A percentile compares a stretch with the other conserved stretches of the same genome.
Conservation (phyloP, 1,140 invertebrate genomes). For the Limonius californicus region DNA sequence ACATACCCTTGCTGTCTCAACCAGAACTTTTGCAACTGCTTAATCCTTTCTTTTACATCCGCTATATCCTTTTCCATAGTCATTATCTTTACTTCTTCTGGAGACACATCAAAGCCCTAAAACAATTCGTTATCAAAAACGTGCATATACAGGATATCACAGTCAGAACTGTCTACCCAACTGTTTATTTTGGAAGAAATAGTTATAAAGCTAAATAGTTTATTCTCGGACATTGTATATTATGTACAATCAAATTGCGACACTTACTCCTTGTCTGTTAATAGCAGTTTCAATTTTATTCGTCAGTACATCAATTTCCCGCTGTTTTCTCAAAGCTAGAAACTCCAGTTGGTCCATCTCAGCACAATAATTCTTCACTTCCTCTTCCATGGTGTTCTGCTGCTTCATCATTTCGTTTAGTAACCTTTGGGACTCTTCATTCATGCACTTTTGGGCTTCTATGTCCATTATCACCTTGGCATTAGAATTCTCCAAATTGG, state of each 20-base stretch:
- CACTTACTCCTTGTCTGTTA: conserved; percentile 48
- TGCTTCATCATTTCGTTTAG: conserved; percentile 42
- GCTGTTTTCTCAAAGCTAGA: conserved; percentile 52
- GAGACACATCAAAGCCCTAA: conserved; percentile 46
- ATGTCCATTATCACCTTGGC: conserved; percentile 58
- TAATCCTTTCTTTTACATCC: conserved; percentile 54
- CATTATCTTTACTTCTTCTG: conserved; percentile 54
- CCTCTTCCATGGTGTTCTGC: conserved; percentile 49
- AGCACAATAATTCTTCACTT: conserved; percentile 40
- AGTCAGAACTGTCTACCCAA: background rate
- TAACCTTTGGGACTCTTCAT: conserved; percentile 46
- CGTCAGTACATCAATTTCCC: conserved; percentile 52
- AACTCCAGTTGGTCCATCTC: conserved; percentile 36
- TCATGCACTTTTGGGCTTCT: conserved; percentile 53
- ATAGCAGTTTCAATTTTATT: conserved; percentile 56
- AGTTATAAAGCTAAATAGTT: background rate
- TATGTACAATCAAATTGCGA: background rate
- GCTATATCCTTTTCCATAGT: conserved; percentile 61
- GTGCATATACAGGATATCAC: background rate
- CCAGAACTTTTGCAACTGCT: conserved; percentile 67
- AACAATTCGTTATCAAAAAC: too few relatives aligned
- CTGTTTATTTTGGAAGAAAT: too few relatives aligned
- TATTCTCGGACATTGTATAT: background rate
- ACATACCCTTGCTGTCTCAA: conserved; percentile 67
- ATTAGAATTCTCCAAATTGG: conserved; percentile 60